Evolutionary conservation across 2,888 invertebrate species (phyloP).

Genomic region (Mythimna vitellina): DNA sequence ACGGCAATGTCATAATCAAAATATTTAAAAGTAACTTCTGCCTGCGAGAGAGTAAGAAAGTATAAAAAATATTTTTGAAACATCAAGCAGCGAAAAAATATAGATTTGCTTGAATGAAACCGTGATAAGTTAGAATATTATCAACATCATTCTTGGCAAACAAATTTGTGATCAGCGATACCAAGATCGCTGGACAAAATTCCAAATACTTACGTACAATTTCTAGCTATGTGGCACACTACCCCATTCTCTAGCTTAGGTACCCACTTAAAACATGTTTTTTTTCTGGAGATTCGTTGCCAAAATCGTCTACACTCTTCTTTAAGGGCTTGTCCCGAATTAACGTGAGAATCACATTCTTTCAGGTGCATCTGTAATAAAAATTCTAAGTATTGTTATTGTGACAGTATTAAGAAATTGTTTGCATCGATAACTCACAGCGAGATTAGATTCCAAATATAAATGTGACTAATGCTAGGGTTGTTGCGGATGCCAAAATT

Average conservation of each 20-base stretch:
- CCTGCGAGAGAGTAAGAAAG: too few species aligned
- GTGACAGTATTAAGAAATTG: constrained; percentile 5
- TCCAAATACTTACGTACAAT: neutral
- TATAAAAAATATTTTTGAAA: too few species aligned
- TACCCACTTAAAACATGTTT: neutral
- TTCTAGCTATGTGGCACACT: neutral
- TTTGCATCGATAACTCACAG: constrained; percentile 24
- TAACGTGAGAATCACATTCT: too few species aligned
- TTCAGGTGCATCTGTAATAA: neutral
- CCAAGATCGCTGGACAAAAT: neutral
- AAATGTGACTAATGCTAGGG: too few species aligned
- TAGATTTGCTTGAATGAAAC: neutral
- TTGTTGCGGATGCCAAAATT: too few species aligned
- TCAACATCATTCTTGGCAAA: neutral
- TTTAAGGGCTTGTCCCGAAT: neutral
- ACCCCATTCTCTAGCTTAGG: neutral
- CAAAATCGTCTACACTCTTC: too few species aligned
- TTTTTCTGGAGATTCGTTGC: neutral
- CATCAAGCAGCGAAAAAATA: neutral
- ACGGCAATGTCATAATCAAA: too few species aligned
- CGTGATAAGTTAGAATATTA: neutral
- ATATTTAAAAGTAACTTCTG: too few species aligned
- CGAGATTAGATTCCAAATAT: constrained; percentile 29
- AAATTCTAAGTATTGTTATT: neutral
- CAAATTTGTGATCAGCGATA: constrained; percentile 4